phyloP scores from a whole-genome alignment of 2,113 vertebrate genomes.

The Leptodactylus fuscus region DNA sequence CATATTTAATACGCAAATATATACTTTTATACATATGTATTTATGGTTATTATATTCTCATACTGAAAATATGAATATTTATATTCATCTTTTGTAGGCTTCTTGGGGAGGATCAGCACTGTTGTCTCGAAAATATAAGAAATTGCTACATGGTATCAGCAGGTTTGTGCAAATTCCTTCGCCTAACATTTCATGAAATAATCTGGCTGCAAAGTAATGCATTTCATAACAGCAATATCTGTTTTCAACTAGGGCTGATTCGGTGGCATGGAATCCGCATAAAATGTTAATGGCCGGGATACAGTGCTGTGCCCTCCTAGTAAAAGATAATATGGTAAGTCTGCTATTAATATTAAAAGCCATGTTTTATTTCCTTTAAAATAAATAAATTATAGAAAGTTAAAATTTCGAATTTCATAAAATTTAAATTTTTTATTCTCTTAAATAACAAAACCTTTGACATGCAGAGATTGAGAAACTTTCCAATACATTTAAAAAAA shows the following conservation, averaged over 20 bases:
- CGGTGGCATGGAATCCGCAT: slow-evolving; percentile 87
- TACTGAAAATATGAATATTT: not conserved
- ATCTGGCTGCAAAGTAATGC: not conserved
- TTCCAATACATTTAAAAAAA: too few relatives aligned
- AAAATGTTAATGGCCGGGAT: slow-evolving; percentile 87
- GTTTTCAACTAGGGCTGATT: slow-evolving; percentile 75
- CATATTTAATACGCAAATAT: too few relatives aligned
- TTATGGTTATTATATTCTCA: too few relatives aligned
- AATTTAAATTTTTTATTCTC: too few relatives aligned
- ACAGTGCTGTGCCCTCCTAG: slow-evolving; percentile 85
- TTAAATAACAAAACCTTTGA: too few relatives aligned
- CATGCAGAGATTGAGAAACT: too few relatives aligned
- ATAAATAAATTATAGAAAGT: not conserved
- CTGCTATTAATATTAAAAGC: not conserved
- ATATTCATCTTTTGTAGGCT: slow-evolving; percentile 73
- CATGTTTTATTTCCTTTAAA: not conserved
- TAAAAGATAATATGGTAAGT: slow-evolving; percentile 83
- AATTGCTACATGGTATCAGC: slow-evolving; percentile 79
- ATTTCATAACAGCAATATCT: slow-evolving; percentile 3
- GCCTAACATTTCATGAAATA: not conserved
- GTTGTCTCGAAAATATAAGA: slow-evolving; percentile 77
- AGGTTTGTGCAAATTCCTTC: slow-evolving; percentile 69
- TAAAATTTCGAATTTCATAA: too few relatives aligned
- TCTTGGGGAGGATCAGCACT: slow-evolving; percentile 87
- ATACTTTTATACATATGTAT: too few relatives aligned